Percentiles rank a stretch among this genome's conserved stretches.
Evolutionary conservation across 2,888 invertebrate genomes (phyloP).

Genomic region (Trachelus iudaicus): DNA sequence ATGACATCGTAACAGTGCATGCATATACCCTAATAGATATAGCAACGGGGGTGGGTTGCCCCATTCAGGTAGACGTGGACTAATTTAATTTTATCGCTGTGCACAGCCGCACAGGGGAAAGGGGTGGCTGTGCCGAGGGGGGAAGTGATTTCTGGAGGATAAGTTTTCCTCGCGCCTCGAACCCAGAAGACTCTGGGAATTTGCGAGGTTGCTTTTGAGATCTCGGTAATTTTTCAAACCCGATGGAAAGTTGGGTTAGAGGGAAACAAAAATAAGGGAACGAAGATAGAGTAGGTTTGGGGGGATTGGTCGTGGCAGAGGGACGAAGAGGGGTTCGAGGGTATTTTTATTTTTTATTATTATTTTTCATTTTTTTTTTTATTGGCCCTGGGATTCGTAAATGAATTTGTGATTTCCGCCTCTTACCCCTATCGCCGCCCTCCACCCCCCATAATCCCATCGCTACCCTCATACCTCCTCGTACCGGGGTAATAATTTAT

Average conservation of each 20-base stretch:
- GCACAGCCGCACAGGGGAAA: not conserved
- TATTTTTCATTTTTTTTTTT: not conserved
- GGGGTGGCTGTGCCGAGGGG: not conserved
- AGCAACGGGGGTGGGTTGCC: not conserved
- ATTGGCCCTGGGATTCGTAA: not conserved
- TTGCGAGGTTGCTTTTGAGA: not conserved
- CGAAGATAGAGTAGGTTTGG: not conserved
- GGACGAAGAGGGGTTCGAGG: too few relatives aligned
- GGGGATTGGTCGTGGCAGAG: too few relatives aligned
- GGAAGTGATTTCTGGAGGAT: not conserved
- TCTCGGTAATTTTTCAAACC: not conserved
- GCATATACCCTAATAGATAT: not conserved
- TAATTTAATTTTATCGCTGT: conserved; percentile 1
- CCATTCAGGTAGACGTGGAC: conserved; percentile 5
- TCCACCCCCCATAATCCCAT: not conserved
- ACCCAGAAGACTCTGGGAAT: not conserved
- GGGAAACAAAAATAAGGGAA: not conserved
- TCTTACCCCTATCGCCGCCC: too few relatives aligned
- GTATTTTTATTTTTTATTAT: too few relatives aligned
- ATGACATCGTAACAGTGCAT: conserved; percentile 1
- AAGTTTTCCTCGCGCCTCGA: not conserved
- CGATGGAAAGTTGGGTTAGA: not conserved
- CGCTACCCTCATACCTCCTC: not conserved
- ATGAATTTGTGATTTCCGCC: not conserved
- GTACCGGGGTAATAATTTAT: not conserved